Base-by-base conservation (phyloP, 2,888 invertebrate species). In the Diplolepis rosae region DNA sequence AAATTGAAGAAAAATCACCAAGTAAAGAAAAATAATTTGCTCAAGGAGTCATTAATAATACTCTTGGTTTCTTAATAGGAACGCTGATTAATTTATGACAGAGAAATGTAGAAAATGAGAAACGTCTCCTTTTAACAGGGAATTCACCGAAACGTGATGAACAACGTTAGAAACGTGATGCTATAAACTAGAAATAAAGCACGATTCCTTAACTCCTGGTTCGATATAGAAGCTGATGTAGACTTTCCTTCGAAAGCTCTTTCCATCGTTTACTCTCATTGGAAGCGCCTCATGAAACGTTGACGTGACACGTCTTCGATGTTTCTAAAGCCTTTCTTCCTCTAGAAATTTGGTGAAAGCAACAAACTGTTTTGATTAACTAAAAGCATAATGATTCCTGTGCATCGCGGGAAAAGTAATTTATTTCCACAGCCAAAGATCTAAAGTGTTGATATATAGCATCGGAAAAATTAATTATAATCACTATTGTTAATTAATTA, bases 101-200 rank as follows among this genome's bases (percentile, higher is more conserved):
- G 22, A 24, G 35, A 61, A 35, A 24, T 35, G 39, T 27, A 39
- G 22, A 61, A 39, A 24, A 39, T 39, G n/a, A 22, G 61, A 15
- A 61, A 61, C 61, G 61, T 39, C 61, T 61, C 27, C 24, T 61
- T n/a, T 18, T 24, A 24, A 18, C 61, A 61, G 35, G 39, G n/a
- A 61, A 61, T 35, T n/a, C 35, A n/a, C 61, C 61, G 39, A 61
- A 13, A 61, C 61, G 61, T 61, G 39, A 56, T 35, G 22, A 56
- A 35, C 56, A 56, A 56, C 35, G 35, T 56, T 56, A 56, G 32
- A 39, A 61, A 61, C 61, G 61, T 61, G 61, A 39, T 61, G 22
- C 56, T 61, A 61, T 61, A 61, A 61, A 35, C 35, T 4, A 61
- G 56, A 35, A 13, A 61, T 61, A 61, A 61, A 61, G 56, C 56